Conservation (phyloP, 2,113 vertebrate species). For the Psilopogon haemacephalus region DNA sequence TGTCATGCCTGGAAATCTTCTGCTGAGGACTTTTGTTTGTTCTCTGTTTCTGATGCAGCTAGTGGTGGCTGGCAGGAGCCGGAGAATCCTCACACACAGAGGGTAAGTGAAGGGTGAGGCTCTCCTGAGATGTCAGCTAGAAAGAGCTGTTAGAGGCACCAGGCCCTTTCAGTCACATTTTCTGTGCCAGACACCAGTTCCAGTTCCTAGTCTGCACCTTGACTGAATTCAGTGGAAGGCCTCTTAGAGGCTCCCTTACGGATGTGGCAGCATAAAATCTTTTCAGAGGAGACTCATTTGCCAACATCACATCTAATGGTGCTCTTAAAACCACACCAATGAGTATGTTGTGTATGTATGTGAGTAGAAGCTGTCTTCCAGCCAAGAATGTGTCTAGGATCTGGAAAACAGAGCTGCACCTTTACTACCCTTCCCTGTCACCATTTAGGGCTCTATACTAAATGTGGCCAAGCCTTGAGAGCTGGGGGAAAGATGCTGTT, state of each 20-base stretch:
- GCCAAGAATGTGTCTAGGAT: neutral
- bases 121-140: neutral
- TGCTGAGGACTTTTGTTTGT: neutral
- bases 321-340: neutral
- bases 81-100: constrained; percentile 90
- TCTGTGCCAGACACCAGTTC: constrained; percentile 15
- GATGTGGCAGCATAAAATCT: neutral
- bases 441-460: neutral
- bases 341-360: neutral
- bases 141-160: neutral
- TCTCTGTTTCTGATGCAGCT: constrained; percentile 78
- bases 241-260: neutral
- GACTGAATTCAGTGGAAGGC: neutral
- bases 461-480: neutral
- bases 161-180: neutral
- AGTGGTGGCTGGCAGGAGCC: constrained; percentile 99
- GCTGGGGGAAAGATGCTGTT: neutral
- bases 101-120: constrained; percentile 77
- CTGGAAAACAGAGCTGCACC: constrained; percentile 1
- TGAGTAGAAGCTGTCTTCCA: neutral
- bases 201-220: neutral
- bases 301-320: neutral
- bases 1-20: neutral
- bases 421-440: neutral
- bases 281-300: constrained; percentile 4